Conservation (phyloP, 2,797 vertebrate genomes). For the Myotis findleyi region DNA sequence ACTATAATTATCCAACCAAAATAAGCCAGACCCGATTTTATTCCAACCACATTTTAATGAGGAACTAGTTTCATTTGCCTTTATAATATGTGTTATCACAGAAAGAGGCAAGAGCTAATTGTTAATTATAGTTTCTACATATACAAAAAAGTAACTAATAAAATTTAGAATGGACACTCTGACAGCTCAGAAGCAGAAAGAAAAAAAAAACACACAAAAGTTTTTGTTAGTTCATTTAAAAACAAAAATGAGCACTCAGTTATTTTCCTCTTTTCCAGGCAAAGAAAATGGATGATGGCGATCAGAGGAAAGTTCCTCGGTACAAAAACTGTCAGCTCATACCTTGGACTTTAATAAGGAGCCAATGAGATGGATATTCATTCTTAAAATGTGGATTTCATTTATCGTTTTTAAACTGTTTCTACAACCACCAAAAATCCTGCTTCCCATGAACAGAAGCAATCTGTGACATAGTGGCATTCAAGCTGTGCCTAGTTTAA, state of each 20-base stretch:
- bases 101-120: conserved; percentile 57
- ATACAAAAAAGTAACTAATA: conserved; percentile 69
- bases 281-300: conserved; percentile 25
- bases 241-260: conserved; percentile 57
- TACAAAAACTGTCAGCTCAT: background rate
- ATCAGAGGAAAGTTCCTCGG: background rate
- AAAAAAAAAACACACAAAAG: conserved; percentile 48
- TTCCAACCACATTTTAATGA: conserved; percentile 51
- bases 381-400: conserved; percentile 21
- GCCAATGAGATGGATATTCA: background rate
- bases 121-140: conserved; percentile 76
- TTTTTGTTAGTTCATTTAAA: conserved; percentile 64
- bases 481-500: conserved; percentile 10
- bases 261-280: conserved; percentile 50
- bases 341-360: conserved; percentile 31
- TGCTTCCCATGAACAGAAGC: conserved; percentile 9
- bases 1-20: conserved; percentile 59
- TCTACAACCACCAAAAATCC: background rate
- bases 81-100: conserved; percentile 62
- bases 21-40: conserved; percentile 58
- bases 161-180: conserved; percentile 72
- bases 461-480: background rate
- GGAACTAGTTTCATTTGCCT: conserved; percentile 67
- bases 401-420: background rate
- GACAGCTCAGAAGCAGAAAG: conserved; percentile 65